These are phyloP conservation scores for Triplophysa siluroides DNA, from an alignment of 2,113 vertebrate species.

Conservation along the genomic window DNA sequence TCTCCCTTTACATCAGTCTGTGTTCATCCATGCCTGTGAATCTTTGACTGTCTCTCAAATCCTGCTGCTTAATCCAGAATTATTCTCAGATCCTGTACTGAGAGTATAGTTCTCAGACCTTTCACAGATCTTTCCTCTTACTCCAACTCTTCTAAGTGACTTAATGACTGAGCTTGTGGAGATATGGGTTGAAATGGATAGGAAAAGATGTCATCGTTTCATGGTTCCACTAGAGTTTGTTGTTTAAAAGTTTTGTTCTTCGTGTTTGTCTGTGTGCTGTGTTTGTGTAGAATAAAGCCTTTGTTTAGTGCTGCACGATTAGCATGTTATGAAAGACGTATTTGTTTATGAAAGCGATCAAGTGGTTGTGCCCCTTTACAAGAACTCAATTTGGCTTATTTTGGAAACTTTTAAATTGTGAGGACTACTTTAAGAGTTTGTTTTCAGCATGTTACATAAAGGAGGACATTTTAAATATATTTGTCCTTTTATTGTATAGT, in stretches of 20 bases:
- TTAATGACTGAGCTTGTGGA: neutral
- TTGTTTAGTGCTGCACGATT: slow-evolving; percentile 25
- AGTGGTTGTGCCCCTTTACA: neutral
- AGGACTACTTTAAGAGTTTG: no score
- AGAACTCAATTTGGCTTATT: neutral
- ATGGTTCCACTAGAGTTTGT: neutral
- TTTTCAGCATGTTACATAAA: no score
- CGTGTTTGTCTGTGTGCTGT: slow-evolving; percentile 3
- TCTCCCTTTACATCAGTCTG: neutral
- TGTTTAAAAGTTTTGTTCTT: slow-evolving; percentile 10
- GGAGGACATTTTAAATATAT: no score
- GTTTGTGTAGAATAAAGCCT: neutral
- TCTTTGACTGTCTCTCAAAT: no score
- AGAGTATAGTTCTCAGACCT: no score
- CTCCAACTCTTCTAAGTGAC: no score
- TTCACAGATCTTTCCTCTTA: no score
- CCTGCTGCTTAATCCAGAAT: no score
- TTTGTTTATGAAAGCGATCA: slow-evolving; percentile 14
- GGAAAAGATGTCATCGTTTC: slow-evolving; percentile 13
- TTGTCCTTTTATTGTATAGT: neutral
- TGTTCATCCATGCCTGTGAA: neutral
- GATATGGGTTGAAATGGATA: neutral
- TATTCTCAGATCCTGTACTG: no score
- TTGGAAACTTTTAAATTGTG: no score
- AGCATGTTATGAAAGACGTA: slow-evolving; percentile 16